A percentile compares a stretch with the other conserved stretches of the same genome.
Conservation (phyloP, 2,888 invertebrate genomes). For the Rapana venosa region DNA sequence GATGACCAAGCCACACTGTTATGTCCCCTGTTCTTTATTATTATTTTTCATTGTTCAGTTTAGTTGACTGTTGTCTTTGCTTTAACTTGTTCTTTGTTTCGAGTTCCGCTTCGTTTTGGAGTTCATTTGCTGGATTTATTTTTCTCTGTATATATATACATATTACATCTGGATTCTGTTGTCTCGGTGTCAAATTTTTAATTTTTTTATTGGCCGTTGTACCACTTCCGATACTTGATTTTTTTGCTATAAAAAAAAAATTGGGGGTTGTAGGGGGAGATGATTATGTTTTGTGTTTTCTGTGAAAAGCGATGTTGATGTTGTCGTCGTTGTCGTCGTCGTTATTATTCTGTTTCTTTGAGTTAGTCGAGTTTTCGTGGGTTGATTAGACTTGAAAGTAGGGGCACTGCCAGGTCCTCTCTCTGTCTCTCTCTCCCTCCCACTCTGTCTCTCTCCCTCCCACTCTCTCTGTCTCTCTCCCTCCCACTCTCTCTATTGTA, state of each 20-base stretch:
- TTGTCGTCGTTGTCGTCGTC: background rate
- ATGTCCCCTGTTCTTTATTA: background rate
- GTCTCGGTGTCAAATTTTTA: background rate
- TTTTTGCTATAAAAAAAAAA: background rate
- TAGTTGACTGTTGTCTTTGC: background rate
- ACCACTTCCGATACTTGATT: background rate
- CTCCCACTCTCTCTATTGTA: too few species aligned
- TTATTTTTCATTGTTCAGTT: background rate
- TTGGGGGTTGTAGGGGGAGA: background rate
- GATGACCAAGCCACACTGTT: constrained; percentile 1
- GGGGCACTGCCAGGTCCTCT: background rate
- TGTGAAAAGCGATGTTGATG: background rate
- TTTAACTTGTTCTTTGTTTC: background rate
- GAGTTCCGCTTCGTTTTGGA: constrained; percentile 21
- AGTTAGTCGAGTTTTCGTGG: background rate
- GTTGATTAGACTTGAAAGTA: background rate
- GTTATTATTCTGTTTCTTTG: background rate
- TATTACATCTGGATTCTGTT: background rate
- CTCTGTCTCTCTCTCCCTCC: background rate
- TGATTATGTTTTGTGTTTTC: constrained; percentile 5
- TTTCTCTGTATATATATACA: background rate
- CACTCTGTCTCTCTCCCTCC: background rate
- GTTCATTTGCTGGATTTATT: constrained; percentile 29
- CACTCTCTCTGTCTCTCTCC: background rate
- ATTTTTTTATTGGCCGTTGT: background rate